Evolutionary conservation across 2,888 invertebrate species (phyloP).

Genomic region (Mechanitis messenoides): DNA sequence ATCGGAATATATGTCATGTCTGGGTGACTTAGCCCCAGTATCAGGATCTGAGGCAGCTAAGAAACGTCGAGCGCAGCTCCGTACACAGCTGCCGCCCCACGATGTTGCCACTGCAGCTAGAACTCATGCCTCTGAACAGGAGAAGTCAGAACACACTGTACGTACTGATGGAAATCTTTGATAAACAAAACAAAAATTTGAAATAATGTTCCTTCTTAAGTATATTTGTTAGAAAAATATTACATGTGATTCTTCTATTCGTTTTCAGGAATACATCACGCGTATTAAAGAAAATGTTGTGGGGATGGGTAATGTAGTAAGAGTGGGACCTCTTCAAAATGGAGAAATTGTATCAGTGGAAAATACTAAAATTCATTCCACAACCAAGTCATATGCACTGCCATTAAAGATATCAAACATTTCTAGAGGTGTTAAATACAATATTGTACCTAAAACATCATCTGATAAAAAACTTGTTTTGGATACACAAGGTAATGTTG

Average conservation of each 20-base stretch:
- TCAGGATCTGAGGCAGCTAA: slow-evolving; percentile 88
- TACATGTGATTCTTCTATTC: slow-evolving; percentile 12
- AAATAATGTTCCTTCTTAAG: neutral
- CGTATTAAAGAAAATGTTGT: slow-evolving; percentile 82
- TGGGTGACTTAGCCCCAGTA: slow-evolving; percentile 86
- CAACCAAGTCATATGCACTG: slow-evolving; percentile 67
- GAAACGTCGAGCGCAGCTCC: slow-evolving; percentile 85
- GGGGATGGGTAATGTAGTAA: slow-evolving; percentile 83
- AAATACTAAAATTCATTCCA: slow-evolving; percentile 58
- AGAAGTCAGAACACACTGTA: slow-evolving; percentile 67
- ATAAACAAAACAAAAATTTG: no score
- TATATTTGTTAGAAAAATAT: slow-evolving; percentile 1
- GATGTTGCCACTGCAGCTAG: slow-evolving; percentile 80
- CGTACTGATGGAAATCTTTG: slow-evolving; percentile 26
- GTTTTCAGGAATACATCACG: slow-evolving; percentile 67
- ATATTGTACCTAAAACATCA: slow-evolving; percentile 69
- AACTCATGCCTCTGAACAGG: slow-evolving; percentile 69
- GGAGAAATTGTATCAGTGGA: slow-evolving; percentile 66
- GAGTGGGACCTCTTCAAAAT: slow-evolving; percentile 75
- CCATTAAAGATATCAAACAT: slow-evolving; percentile 70
- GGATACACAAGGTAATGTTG: slow-evolving; percentile 68
- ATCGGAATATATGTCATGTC: slow-evolving; percentile 79
- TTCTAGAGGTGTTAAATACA: slow-evolving; percentile 67
- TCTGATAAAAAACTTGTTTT: slow-evolving; percentile 71
- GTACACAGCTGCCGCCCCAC: slow-evolving; percentile 90